Percentiles rank a stretch among this genome's conserved stretches.
phyloP scores from a whole-genome alignment of 2,888 invertebrate genomes.

The Empis livida region DNA sequence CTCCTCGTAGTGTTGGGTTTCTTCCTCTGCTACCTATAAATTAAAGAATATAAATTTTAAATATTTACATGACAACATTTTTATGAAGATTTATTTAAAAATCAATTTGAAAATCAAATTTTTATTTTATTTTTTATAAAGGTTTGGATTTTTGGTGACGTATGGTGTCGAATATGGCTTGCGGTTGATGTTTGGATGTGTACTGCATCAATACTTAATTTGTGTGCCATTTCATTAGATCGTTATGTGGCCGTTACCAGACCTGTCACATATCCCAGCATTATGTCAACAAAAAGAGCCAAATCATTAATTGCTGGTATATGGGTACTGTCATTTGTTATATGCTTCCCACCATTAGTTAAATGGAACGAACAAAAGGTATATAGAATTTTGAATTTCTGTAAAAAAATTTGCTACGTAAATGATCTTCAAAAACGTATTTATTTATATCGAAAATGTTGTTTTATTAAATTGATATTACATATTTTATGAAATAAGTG shows the following conservation, averaged over 20 bases:
- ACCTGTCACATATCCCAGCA: slow-evolving; percentile 89
- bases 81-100: too few relatives aligned
- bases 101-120: not conserved
- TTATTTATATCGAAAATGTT: too few relatives aligned
- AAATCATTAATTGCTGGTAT: slow-evolving; percentile 80
- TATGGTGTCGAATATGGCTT: slow-evolving; percentile 94
- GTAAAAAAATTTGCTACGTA: too few relatives aligned
- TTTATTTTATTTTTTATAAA: slow-evolving; percentile 25
- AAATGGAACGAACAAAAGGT: slow-evolving; percentile 77
- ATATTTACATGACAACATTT: too few relatives aligned
- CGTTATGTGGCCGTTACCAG: slow-evolving; percentile 94
- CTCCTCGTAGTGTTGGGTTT: too few relatives aligned
- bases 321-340: slow-evolving; percentile 91
- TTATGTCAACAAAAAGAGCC: slow-evolving; percentile 74
- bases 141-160: slow-evolving; percentile 94
- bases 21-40: too few relatives aligned
- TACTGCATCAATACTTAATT: slow-evolving; percentile 91
- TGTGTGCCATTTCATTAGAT: slow-evolving; percentile 89
- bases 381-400: too few relatives aligned
- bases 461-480: too few relatives aligned
- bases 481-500: too few relatives aligned
- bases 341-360: slow-evolving; percentile 91
- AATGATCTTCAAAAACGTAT: too few relatives aligned
- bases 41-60: too few relatives aligned
- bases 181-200: slow-evolving; percentile 99